phyloP scores from a whole-genome alignment of 2,888 invertebrate species.

The Scaptomyza reducta region DNA sequence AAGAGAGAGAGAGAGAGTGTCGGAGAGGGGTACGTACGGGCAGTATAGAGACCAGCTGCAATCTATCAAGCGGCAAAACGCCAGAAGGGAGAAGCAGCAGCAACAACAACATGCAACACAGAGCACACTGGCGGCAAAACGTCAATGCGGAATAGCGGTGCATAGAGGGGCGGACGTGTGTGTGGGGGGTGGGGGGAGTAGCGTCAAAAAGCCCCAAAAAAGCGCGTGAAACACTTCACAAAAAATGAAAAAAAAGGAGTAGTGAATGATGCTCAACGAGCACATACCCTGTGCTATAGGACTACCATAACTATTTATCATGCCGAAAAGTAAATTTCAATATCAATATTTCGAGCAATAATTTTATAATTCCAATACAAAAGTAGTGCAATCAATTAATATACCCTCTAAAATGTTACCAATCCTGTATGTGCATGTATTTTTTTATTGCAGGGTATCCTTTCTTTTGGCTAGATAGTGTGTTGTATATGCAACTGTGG shows the following conservation, averaged over 20 bases:
- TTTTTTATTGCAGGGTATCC: too few relatives aligned
- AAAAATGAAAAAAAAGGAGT: conserved; percentile 1
- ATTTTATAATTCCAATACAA: too few relatives aligned
- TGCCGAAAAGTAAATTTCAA: too few relatives aligned
- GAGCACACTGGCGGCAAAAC: conserved; percentile 7
- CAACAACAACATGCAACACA: conserved; percentile 22
- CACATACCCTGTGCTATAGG: conserved; percentile 13
- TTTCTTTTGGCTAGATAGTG: not conserved
- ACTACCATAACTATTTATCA: too few relatives aligned
- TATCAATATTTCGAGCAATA: too few relatives aligned
- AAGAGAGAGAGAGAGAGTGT: not conserved
- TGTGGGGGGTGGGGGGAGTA: not conserved
- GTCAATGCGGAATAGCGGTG: not conserved
- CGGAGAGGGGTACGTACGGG: not conserved
- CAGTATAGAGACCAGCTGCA: conserved; percentile 63
- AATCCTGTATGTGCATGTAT: not conserved
- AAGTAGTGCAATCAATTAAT: too few relatives aligned
- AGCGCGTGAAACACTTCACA: conserved; percentile 46
- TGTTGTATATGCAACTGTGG: conserved; percentile 43
- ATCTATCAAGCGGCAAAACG: conserved; percentile 73
- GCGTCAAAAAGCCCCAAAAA: conserved; percentile 17
- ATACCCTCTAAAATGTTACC: not conserved
- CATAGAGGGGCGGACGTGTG: not conserved
- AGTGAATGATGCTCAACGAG: not conserved
- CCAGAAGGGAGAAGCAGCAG: conserved; percentile 27